Conservation (phyloP, 2,888 invertebrate genomes). For the Andrena trimmerana region DNA sequence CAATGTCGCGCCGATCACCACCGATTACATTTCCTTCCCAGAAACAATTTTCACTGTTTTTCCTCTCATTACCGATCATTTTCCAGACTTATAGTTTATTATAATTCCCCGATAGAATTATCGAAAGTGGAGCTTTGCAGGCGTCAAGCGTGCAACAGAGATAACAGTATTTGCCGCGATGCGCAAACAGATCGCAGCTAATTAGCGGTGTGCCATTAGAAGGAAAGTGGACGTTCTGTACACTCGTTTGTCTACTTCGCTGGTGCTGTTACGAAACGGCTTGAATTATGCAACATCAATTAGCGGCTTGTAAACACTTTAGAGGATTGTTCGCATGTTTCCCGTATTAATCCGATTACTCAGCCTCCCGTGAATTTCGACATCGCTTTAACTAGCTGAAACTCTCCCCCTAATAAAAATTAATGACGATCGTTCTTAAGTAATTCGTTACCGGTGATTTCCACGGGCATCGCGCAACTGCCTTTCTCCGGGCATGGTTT, state of each 20-base stretch:
- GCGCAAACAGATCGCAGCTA: slow-evolving; percentile 12
- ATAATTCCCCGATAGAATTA: background rate
- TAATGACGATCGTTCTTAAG: background rate
- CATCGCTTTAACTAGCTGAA: slow-evolving; percentile 1
- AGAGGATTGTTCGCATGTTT: background rate
- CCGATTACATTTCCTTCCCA: background rate
- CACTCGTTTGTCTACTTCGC: background rate
- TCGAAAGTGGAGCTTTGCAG: background rate
- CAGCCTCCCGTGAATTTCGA: background rate
- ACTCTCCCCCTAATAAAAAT: background rate
- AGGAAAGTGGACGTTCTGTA: slow-evolving; percentile 6
- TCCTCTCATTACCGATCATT: no score
- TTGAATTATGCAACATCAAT: slow-evolving; percentile 18
- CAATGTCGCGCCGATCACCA: slow-evolving; percentile 5
- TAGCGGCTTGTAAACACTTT: background rate
- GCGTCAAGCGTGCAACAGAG: background rate
- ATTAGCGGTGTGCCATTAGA: slow-evolving; percentile 24
- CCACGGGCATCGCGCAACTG: background rate
- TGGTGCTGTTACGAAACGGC: slow-evolving; percentile 14
- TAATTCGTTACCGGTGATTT: background rate
- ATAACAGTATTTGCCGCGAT: background rate
- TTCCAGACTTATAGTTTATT: background rate
- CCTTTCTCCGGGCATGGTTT: background rate
- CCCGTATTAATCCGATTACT: background rate
- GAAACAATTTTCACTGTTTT: background rate